A percentile compares a stretch with the other conserved stretches of the same genome.
These are phyloP conservation scores for Hesperia comma DNA, from an alignment of 2,888 invertebrate species.

Conservation along the genomic window DNA sequence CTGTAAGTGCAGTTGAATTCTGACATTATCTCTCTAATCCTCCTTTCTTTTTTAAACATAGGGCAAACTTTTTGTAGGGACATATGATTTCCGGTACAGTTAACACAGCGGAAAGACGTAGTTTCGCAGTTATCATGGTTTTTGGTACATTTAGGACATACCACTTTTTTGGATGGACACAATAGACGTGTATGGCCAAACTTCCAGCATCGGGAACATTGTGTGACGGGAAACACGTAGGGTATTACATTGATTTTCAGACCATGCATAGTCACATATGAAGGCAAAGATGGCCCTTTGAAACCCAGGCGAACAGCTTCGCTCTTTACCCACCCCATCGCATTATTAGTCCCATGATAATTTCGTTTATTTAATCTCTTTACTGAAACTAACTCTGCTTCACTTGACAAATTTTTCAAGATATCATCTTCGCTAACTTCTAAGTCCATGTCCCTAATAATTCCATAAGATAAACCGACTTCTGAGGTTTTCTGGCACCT, in stretches of 20 bases:
- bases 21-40: conserved; percentile 37
- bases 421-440: conserved; percentile 38
- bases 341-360: neutral
- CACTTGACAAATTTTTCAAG: conserved; percentile 25
- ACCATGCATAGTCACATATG: conserved; percentile 35
- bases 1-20: conserved; percentile 29
- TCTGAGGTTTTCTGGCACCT: conserved; percentile 25
- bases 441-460: conserved; percentile 39
- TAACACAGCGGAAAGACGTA: conserved; percentile 39
- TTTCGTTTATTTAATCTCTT: conserved; percentile 31
- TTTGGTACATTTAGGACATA: conserved; percentile 42
- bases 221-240: conserved; percentile 42
- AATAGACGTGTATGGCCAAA: conserved; percentile 39
- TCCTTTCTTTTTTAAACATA: conserved; percentile 40
- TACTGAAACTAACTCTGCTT: conserved; percentile 20
- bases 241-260: conserved; percentile 36
- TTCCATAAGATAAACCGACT: conserved; percentile 39
- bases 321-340: conserved; percentile 35
- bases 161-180: conserved; percentile 38
- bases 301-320: conserved; percentile 41
- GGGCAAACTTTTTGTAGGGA: conserved; percentile 42
- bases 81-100: conserved; percentile 44
- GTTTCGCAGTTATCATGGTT: conserved; percentile 42
- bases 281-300: conserved; percentile 35
- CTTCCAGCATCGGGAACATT: conserved; percentile 43